A percentile compares a stretch with the other conserved stretches of the same genome.
phyloP scores from a whole-genome alignment of 2,888 invertebrate genomes.

The Sialis fuliginosa region DNA sequence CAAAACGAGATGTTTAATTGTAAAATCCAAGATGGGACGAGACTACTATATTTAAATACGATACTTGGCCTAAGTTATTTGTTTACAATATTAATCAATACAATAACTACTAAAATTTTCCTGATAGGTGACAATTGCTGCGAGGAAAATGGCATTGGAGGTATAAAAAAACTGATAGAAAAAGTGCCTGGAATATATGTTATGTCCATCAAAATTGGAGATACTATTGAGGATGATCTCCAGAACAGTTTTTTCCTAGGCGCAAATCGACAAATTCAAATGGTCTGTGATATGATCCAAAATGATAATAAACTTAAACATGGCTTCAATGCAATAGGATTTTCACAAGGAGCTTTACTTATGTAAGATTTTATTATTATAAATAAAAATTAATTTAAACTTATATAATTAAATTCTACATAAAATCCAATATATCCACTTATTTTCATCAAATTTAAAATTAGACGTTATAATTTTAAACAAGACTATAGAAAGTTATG shows the following conservation, averaged over 20 bases:
- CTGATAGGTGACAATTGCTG: constrained; percentile 81
- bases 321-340: constrained; percentile 91
- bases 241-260: constrained; percentile 72
- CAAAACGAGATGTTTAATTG: too few species aligned
- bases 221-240: constrained; percentile 47
- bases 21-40: too few species aligned
- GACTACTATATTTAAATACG: too few species aligned
- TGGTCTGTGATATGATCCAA: constrained; percentile 56
- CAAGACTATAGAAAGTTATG: too few species aligned
- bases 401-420: too few species aligned
- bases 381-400: too few species aligned
- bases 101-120: not conserved
- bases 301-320: constrained; percentile 45
- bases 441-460: too few species aligned
- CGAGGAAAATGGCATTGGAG: constrained; percentile 70
- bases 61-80: too few species aligned
- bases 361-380: constrained; percentile 42
- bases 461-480: too few species aligned
- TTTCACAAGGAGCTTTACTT: constrained; percentile 95
- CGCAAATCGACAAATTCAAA: constrained; percentile 55
- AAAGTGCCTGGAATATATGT: constrained; percentile 67
- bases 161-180: constrained; percentile 56
- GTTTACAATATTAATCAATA: too few species aligned
- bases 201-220: constrained; percentile 67
- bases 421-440: too few species aligned